These are phyloP conservation scores for Hafferia zeledoni DNA, from an alignment of 2,797 vertebrate genomes.

Conservation along the genomic window DNA sequence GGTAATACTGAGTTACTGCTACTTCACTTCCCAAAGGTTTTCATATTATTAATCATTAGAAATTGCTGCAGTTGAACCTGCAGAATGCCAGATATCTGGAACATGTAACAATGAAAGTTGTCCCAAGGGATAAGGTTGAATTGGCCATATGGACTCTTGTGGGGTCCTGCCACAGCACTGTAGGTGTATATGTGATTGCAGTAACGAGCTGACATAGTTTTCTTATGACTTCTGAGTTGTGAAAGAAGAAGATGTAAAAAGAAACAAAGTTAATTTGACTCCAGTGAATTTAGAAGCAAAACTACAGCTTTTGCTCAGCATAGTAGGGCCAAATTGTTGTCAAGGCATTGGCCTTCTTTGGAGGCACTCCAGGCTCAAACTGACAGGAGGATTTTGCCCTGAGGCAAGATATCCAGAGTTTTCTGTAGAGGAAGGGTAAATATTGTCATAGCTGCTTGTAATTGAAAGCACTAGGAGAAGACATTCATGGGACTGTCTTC, in stretches of 20 bases:
- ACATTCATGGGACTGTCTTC: slow-evolving; percentile 34
- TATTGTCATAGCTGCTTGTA: slow-evolving; percentile 65
- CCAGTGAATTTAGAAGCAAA: slow-evolving; percentile 1
- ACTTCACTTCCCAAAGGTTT: slow-evolving; percentile 6
- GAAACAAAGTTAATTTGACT: not conserved
- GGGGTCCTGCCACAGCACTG: slow-evolving; percentile 1
- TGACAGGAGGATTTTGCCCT: slow-evolving; percentile 1
- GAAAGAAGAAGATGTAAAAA: not conserved
- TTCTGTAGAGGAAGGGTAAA: slow-evolving; percentile 40
- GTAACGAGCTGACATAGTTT: not conserved
- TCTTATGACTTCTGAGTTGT: not conserved
- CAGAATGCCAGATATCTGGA: slow-evolving; percentile 45
- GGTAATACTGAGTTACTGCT: not conserved
- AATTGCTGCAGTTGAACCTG: not conserved
- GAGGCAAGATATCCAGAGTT: not conserved
- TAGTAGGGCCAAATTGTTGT: not conserved
- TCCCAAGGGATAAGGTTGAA: not conserved
- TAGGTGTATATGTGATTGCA: slow-evolving; percentile 17
- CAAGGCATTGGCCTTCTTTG: not conserved
- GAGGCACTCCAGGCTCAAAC: slow-evolving; percentile 20
- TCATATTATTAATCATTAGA: slow-evolving; percentile 13
- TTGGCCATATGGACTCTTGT: not conserved
- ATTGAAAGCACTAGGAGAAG: slow-evolving; percentile 43
- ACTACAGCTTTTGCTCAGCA: not conserved
- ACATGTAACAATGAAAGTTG: slow-evolving; percentile 9